Base-by-base conservation (phyloP, 2,113 vertebrate species). In the Tetrao urogallus region DNA sequence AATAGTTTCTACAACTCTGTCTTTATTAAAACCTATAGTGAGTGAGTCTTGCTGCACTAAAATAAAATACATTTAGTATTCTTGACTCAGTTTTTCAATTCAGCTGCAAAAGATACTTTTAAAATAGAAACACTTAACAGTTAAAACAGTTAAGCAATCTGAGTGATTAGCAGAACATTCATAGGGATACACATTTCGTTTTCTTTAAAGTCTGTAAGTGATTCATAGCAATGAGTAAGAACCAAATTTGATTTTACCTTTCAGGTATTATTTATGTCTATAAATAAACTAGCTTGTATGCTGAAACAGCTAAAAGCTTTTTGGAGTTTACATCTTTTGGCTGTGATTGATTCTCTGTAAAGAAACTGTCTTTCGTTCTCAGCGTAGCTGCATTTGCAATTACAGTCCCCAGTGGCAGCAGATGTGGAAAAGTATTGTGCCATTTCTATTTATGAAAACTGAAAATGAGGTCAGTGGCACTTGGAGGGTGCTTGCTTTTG, bases 381-480 rank as follows among this genome's bases (percentile, higher is more conserved):
- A 81, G 38, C 21, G 22, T 17, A 63, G 34, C 38, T 89, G 28
- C 64, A 42, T 91, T 76, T 88, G 72, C 82, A 91, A 80, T 83
- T 70, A 57, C 27, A 86, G 48, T 80, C 75, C 56, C 82, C 34
- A 54, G 30, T 19, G 82, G 60, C 0, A 57, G 47, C 32, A 86
- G 48, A 85, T 83, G 57, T 74, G 38, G 30, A 69, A 89, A 95
- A 91, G 57, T 50, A 77, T 91, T 70, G 80, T 90, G 56, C 66
- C 58, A 72, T 72, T 95, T 57, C 89, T 86, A 80, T 84, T 89
- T 82, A 93, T 47, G 57, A 86, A 92, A 86, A 87, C 32, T 67
- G 50, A 71, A 87, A 94, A 89, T 43, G 0, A 83, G 64, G 42
- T 77, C 72, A 92, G 76, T 79, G 72, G 56, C 72, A 83, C 60